Evolutionary conservation across 2,113 vertebrate genomes (phyloP).

Genomic region (Seriola rivoliana): DNA sequence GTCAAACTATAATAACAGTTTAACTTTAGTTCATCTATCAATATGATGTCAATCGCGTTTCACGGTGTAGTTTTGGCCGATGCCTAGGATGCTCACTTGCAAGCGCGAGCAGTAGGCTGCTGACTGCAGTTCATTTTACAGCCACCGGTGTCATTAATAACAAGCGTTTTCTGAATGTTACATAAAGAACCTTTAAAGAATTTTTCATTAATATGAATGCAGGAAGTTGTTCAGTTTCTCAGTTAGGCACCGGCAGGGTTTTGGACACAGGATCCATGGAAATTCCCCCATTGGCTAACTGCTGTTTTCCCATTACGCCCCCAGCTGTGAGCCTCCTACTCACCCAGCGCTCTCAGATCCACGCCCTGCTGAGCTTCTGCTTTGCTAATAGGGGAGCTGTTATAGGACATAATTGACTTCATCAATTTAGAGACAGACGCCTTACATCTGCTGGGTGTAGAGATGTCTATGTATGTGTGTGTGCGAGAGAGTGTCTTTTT

Average conservation of each 20-base stretch:
- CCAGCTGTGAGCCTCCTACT: slow-evolving; percentile 61
- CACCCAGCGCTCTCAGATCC: slow-evolving; percentile 49
- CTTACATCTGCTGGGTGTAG: slow-evolving; percentile 21
- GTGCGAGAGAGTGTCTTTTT: neutral
- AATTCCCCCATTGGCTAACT: slow-evolving; percentile 40
- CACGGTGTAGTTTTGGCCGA: too few species aligned
- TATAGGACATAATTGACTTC: slow-evolving; percentile 73
- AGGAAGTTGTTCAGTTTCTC: neutral
- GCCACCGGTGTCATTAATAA: neutral
- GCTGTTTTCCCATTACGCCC: slow-evolving; percentile 74
- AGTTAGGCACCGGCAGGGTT: neutral
- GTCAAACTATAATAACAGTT: too few species aligned
- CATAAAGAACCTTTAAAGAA: neutral
- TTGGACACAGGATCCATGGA: slow-evolving; percentile 16
- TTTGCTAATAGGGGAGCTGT: slow-evolving; percentile 67
- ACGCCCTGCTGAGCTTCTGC: slow-evolving; percentile 55
- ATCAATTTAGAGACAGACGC: slow-evolving; percentile 62
- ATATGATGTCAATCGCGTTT: too few species aligned
- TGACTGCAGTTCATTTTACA: too few species aligned
- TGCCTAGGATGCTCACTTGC: too few species aligned
- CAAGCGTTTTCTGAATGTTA: neutral
- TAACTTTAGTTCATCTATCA: too few species aligned
- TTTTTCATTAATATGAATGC: neutral
- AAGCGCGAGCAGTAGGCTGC: too few species aligned
- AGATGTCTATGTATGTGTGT: neutral